A percentile compares a stretch with the other conserved stretches of the same genome.
Evolutionary conservation across 2,113 vertebrate genomes (phyloP).

Genomic region (Rynchops niger): DNA sequence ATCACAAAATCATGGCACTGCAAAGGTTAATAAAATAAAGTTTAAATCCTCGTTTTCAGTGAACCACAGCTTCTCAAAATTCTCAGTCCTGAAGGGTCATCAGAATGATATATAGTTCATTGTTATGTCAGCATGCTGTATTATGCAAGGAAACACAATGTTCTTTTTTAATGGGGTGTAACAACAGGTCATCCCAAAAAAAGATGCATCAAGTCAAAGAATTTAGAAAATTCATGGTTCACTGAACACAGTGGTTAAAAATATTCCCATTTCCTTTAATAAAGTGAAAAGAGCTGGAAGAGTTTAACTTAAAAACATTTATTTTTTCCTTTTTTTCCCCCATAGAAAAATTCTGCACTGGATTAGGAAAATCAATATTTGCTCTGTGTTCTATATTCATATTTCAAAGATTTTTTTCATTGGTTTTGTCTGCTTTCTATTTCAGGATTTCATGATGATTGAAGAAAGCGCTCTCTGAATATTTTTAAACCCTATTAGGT

Average conservation of each 20-base stretch:
- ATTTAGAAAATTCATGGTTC: background rate
- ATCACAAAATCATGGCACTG: background rate
- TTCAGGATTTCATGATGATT: background rate
- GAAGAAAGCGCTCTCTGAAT: background rate
- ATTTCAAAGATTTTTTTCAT: background rate
- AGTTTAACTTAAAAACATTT: background rate
- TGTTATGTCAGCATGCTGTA: background rate
- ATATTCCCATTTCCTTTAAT: background rate
- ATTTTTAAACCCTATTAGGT: background rate
- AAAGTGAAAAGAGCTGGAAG: background rate
- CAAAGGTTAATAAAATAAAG: background rate
- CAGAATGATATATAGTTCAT: conserved; percentile 5
- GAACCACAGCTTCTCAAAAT: background rate
- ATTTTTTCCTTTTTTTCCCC: background rate
- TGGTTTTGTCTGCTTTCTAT: background rate
- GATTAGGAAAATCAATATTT: background rate
- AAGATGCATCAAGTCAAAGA: background rate
- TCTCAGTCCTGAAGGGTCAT: background rate
- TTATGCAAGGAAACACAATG: background rate
- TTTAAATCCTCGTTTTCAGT: background rate
- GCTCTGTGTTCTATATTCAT: background rate
- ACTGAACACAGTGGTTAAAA: background rate
- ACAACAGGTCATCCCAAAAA: background rate
- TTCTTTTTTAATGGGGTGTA: conserved; percentile 20
- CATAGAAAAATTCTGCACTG: background rate